Conservation (phyloP, 1,140 invertebrate species). For the Paramacrobiotus metropolitanus region DNA sequence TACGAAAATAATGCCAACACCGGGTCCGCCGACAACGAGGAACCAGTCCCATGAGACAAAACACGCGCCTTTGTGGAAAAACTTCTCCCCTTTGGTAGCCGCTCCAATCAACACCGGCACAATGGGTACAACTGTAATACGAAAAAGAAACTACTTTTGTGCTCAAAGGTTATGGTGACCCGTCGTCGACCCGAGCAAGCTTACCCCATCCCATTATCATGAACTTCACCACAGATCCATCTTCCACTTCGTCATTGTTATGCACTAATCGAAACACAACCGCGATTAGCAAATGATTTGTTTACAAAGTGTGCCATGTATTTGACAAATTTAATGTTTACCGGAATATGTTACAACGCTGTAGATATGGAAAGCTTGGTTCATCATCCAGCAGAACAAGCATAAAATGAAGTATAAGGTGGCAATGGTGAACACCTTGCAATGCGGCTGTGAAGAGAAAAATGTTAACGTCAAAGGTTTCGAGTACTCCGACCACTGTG, state of each 20-base stretch:
- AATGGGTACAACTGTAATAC: not conserved
- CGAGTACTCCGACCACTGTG: not conserved
- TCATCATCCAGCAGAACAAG: not conserved
- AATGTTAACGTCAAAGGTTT: not conserved
- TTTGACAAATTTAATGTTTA: no score
- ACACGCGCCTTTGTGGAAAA: not conserved
- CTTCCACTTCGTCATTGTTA: not conserved
- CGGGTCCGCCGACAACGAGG: not conserved
- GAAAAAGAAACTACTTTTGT: no score
- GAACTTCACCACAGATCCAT: not conserved
- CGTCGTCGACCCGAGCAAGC: no score
- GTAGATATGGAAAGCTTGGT: not conserved
- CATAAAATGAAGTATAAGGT: not conserved
- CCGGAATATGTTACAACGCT: not conserved
- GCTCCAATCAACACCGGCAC: not conserved
- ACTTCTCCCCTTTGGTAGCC: not conserved
- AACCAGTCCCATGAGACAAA: not conserved
- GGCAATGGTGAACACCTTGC: not conserved
- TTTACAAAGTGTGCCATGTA: not conserved
- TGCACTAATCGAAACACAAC: not conserved
- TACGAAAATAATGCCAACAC: not conserved
- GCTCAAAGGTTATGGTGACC: no score
- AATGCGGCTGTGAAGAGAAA: not conserved
- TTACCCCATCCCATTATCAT: not conserved
- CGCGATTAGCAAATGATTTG: not conserved